Evolutionary conservation across 2,888 invertebrate species (phyloP).

Genomic region (Nephrotoma guestfalica): DNA sequence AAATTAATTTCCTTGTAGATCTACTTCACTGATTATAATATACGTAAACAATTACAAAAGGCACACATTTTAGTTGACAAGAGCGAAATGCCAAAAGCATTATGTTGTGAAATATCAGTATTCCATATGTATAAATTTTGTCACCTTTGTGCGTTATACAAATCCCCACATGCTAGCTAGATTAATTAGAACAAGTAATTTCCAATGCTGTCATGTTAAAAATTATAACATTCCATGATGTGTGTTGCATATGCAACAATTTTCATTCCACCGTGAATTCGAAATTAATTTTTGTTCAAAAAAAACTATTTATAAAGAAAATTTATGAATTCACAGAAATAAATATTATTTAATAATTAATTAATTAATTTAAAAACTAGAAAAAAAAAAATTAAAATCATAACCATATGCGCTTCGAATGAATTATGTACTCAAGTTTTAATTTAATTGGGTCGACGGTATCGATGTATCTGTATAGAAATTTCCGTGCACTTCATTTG

Average conservation of each 20-base stretch:
- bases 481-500: neutral
- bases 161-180: neutral
- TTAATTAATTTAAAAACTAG: neutral
- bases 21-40: too few relatives aligned
- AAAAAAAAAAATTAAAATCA: neutral
- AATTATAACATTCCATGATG: neutral
- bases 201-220: neutral
- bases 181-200: neutral
- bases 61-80: too few relatives aligned
- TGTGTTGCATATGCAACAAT: neutral
- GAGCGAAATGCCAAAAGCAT: too few relatives aligned
- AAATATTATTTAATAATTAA: neutral
- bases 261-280: neutral
- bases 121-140: neutral
- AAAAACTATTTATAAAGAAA: neutral
- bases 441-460: neutral
- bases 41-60: too few relatives aligned
- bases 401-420: neutral
- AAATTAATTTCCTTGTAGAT: too few relatives aligned
- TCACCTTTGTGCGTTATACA: neutral
- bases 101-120: too few relatives aligned
- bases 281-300: neutral
- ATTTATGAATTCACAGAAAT: neutral
- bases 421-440: neutral
- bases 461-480: neutral